Base-by-base conservation (phyloP, 2,888 invertebrate genomes). In the Ariolimax columbianus region DNA sequence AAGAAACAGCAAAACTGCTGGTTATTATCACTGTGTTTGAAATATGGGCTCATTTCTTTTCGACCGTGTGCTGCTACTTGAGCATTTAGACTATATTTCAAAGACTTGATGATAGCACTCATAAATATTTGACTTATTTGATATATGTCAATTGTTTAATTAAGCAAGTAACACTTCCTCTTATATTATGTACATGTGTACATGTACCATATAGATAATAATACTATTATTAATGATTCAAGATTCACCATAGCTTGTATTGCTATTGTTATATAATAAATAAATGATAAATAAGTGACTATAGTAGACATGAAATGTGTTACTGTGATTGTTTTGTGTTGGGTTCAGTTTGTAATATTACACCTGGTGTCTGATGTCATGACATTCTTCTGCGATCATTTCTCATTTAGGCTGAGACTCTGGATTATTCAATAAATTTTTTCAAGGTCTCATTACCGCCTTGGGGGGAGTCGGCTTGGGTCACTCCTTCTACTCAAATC, bases 181-280 rank as follows among this genome's bases (percentile, higher is more conserved):
- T 30, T 38, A 23, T 79, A 79, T 66, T n/a, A 79, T 79, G 79
- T 79, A 79, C 79, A 79, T 79, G 79, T 79, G 79, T 79, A 79
- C n/a, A n/a, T 66, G 79, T 81, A 81, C 70, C 36, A 26, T 70
- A 77, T 77, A 43, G 77, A 77, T 30, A 83, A 63, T 83, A 77
- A 43, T 82, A 77, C 38, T 63, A 83, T 73, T 82, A 82, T 73
- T 77, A 66, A 83, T 83, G 77, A 33, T 77, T 83, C 72, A 83
- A 77, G 83, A 83, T 77, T 77, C 77, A 77, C 77, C 83, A 68
- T 83, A 83, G 83, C 83, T 83, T 83, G 77, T 83, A 77, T 36
- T 83, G 77, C 83, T 83, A 83, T 77, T 83, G 77, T 77, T 77
- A 77, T 77, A 83, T 83, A 47, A 78, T 63, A 80, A 80, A 80